Conservation (phyloP, 2,797 vertebrate genomes). For the Eulemur albifrons region DNA sequence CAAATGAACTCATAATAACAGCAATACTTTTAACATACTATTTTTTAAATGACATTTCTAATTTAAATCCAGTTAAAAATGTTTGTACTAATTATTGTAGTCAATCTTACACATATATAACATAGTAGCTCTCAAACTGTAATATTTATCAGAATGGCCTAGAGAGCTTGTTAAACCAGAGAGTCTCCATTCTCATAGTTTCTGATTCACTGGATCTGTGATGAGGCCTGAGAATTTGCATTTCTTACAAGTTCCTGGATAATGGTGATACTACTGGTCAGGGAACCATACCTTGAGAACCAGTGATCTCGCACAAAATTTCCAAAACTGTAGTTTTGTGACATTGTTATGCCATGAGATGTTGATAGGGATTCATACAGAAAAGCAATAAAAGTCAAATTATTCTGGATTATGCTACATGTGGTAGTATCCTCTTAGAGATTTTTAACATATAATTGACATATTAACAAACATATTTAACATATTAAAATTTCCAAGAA, state of each 20-base stretch:
- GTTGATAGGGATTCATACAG: not conserved
- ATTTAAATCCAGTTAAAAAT: conserved; percentile 7
- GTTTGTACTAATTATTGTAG: not conserved
- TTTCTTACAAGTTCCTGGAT: not conserved
- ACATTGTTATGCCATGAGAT: not conserved
- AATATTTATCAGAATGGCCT: not conserved
- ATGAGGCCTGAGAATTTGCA: not conserved
- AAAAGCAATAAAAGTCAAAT: not conserved
- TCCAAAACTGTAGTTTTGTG: not conserved
- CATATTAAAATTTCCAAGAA: not conserved
- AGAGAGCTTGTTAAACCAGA: not conserved
- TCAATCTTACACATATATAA: not conserved
- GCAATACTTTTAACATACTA: not conserved
- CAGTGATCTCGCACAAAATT: not conserved
- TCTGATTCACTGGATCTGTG: not conserved
- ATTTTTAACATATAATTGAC: not conserved
- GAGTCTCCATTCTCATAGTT: not conserved
- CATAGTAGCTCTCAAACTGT: not conserved
- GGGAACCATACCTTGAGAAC: not conserved
- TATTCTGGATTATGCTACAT: not conserved
- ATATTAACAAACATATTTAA: not conserved
- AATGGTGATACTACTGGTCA: not conserved
- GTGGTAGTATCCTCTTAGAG: not conserved
- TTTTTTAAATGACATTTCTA: not conserved
- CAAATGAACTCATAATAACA: not conserved